Conservation (phyloP, 35 echinoderm and acorn worm species). For the Strongylocentrotus purpuratus region DNA sequence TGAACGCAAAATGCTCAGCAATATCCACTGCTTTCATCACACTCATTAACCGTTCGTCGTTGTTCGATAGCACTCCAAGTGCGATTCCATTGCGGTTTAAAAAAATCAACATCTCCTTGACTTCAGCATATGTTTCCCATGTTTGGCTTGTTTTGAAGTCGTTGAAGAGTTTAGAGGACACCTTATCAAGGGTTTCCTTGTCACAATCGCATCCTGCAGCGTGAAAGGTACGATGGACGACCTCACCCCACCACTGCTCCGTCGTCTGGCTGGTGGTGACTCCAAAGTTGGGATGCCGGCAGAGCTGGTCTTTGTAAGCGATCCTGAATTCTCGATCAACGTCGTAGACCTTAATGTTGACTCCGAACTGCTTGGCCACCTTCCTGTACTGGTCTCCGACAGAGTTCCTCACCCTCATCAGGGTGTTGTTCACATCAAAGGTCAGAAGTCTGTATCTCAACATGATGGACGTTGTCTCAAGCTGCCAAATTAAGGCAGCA, state of each 20-base stretch:
- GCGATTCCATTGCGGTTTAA: conserved; percentile 76
- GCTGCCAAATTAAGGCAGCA: not conserved
- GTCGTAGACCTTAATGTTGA: conserved; percentile 53
- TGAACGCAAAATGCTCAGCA: conserved; percentile 80
- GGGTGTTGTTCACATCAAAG: conserved; percentile 83
- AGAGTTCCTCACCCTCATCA: conserved; percentile 74
- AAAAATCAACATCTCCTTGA: conserved; percentile 74
- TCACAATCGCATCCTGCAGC: conserved; percentile 34
- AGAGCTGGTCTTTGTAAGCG: conserved; percentile 63
- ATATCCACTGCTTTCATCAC: conserved; percentile 67
- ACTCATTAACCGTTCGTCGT: conserved; percentile 67
- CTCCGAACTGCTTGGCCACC: conserved; percentile 60
- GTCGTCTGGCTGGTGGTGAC: conserved; percentile 52
- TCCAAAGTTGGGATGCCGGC: conserved; percentile 80
- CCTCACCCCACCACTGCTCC: conserved; percentile 78
- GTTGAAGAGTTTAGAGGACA: conserved; percentile 76
- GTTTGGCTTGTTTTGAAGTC: conserved; percentile 64
- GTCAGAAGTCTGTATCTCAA: conserved; percentile 80
- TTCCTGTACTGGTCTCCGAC: conserved; percentile 82
- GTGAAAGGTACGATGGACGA: conserved; percentile 74
- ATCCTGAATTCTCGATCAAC: conserved; percentile 57
- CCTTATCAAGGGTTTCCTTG: conserved; percentile 48
- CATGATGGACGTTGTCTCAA: conserved; percentile 49
- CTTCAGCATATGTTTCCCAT: conserved; percentile 87
- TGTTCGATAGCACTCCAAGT: conserved; percentile 85